Base-by-base conservation (phyloP, 2,113 vertebrate species). In the Mellivora capensis region DNA sequence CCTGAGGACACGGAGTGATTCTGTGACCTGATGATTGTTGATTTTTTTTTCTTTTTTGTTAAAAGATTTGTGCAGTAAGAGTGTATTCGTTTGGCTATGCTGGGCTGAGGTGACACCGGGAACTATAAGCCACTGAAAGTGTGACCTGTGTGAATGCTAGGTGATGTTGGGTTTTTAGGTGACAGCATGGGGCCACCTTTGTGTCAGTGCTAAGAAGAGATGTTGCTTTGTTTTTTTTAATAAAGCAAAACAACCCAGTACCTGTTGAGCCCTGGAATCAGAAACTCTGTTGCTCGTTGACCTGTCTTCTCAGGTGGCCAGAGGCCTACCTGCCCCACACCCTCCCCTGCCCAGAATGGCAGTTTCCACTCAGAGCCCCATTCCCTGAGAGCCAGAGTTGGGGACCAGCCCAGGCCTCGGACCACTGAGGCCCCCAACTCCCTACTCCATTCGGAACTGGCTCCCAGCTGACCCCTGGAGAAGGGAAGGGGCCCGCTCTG, bases 201-300 rank as follows among this genome's bases (percentile, higher is more conserved):
- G 31, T 47, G 34, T 90, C 7, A 21, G 67, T 49, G 59, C 87
- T 80, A 29, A 89, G 21, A 25, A 88, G 52, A 62, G 61, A 59
- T 29, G 44, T 11, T 34, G 90, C 49, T 61, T 87, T 69, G 72
- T 79, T 87, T 91, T 5, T 91, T 59, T 14, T 92, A 98, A 96
- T 97, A 98, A 98, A 98, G 62, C 57, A 21, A 18, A 77, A 82
- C 59, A 90, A 7, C 71, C 34, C 84, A 61, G 61, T 14, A 31
- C 31, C 21, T 18, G 85, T 89, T 72, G 87, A 92, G 61, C 37
- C 61, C 42, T 71, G 61, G 47, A 54, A 54, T 57, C 82, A n/a
- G 69, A 91, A 74, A 47, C 72, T 34, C 81, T 42, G 29, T 44
- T 31, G 17, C 13, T 8, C 17, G 23, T 47, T 52, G 25, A 4